These are phyloP conservation scores for Chrysocyon brachyurus DNA, from an alignment of 2,797 vertebrate genomes.

Conservation along the genomic window DNA sequence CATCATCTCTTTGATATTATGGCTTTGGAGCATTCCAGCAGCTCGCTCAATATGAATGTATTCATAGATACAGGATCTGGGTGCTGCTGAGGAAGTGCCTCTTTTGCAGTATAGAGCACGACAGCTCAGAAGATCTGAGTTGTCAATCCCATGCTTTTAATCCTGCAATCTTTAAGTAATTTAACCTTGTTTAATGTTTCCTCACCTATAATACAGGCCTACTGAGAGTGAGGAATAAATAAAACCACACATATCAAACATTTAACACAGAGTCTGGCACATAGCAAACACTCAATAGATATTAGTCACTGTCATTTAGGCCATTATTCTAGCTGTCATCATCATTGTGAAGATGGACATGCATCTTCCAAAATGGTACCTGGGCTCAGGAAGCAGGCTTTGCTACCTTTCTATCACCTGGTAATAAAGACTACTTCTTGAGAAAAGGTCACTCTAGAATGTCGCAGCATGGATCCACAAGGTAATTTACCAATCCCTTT, in stretches of 20 bases:
- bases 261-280: neutral
- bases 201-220: neutral
- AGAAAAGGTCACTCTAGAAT: neutral
- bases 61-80: neutral
- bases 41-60: neutral
- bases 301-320: neutral
- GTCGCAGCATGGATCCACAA: neutral
- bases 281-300: neutral
- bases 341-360: neutral
- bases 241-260: neutral
- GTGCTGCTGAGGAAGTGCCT: no score
- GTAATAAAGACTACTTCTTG: neutral
- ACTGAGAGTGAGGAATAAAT: neutral
- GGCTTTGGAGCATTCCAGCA: neutral
- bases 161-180: neutral
- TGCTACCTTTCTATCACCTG: neutral
- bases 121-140: neutral
- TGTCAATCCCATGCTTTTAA: neutral
- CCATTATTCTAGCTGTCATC: neutral
- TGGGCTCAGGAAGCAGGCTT: neutral
- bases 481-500: neutral
- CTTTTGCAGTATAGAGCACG: neutral
- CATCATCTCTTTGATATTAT: neutral
- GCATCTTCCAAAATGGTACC: neutral
- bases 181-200: neutral